These are phyloP conservation scores for Diloba caeruleocephala DNA, from an alignment of 2,888 invertebrate species.

Conservation along the genomic window DNA sequence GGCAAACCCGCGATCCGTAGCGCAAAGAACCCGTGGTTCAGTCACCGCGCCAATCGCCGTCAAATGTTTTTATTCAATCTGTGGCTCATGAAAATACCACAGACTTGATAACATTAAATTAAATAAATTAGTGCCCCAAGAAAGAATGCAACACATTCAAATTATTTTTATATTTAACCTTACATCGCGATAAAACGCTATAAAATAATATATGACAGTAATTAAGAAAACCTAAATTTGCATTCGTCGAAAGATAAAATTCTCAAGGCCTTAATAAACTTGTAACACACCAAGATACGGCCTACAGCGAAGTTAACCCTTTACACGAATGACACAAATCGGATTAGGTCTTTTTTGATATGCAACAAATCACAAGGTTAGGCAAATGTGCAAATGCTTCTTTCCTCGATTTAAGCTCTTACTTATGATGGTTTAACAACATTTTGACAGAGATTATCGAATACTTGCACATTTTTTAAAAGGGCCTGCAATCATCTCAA, in stretches of 20 bases:
- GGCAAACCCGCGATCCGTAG: too few species aligned
- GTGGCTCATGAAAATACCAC: slow-evolving; percentile 13
- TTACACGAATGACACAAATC: slow-evolving; percentile 8
- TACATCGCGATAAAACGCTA: slow-evolving; percentile 20
- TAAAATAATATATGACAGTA: slow-evolving; percentile 20
- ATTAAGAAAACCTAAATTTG: slow-evolving; percentile 36
- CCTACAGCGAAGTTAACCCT: slow-evolving; percentile 37
- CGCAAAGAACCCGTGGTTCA: too few species aligned
- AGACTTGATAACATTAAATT: slow-evolving; percentile 20
- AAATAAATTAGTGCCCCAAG: slow-evolving; percentile 9
- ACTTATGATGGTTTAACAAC: too few species aligned
- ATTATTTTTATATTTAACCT: slow-evolving; percentile 22
- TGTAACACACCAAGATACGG: slow-evolving; percentile 17
- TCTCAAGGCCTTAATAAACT: slow-evolving; percentile 31
- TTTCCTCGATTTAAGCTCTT: too few species aligned
- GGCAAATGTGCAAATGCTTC: too few species aligned
- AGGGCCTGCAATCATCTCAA: too few species aligned
- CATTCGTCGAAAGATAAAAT: slow-evolving; percentile 33
- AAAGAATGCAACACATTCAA: slow-evolving; percentile 24
- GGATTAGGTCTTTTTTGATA: slow-evolving; percentile 9
- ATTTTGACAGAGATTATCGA: too few species aligned
- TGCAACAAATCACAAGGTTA: background rate
- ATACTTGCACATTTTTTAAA: too few species aligned
- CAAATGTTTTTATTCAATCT: slow-evolving; percentile 19
- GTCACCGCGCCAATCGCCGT: background rate